phyloP scores from a whole-genome alignment of 37 sponge, comb jelly and placozoan genomes.

The Cliona cf. orientalis region DNA sequence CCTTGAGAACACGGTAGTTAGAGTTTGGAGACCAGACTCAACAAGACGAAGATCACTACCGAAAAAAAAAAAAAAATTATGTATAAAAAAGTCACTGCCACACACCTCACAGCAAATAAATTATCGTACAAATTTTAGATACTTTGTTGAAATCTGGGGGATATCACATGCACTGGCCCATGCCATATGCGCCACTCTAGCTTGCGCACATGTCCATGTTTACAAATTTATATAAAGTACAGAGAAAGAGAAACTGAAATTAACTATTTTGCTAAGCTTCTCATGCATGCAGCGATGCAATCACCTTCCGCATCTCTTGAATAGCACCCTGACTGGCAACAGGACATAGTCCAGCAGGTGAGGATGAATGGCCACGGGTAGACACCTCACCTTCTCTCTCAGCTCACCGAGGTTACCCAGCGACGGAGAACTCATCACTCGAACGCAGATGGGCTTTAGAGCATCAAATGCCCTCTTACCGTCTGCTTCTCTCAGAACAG shows the following conservation, averaged over 20 bases:
- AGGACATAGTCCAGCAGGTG: slow-evolving; percentile 57
- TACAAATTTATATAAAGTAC: no score
- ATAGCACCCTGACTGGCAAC: slow-evolving; percentile 55
- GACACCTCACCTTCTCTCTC: not conserved
- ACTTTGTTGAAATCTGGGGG: no score
- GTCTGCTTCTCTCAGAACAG: slow-evolving; percentile 20
- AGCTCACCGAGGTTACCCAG: slow-evolving; percentile 18
- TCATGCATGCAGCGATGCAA: not conserved
- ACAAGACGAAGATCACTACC: slow-evolving; percentile 16
- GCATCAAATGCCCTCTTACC: slow-evolving; percentile 26
- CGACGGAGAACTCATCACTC: slow-evolving; percentile 51
- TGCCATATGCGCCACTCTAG: not conserved
- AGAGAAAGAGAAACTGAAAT: no score
- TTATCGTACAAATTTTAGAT: not conserved
- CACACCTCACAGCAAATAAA: not conserved
- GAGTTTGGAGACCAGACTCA: not conserved
- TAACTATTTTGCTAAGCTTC: no score
- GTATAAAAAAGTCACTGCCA: not conserved
- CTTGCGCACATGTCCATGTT: not conserved
- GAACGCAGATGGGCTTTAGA: slow-evolving; percentile 64
- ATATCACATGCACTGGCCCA: not conserved
- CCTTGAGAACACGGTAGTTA: slow-evolving; percentile 16
- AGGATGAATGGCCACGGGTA: slow-evolving; percentile 25
- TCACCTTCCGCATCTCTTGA: slow-evolving; percentile 47
- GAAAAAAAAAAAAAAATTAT: no score